Evolutionary conservation across 2,797 vertebrate species (phyloP).

Genomic region (Lates japonicus): DNA sequence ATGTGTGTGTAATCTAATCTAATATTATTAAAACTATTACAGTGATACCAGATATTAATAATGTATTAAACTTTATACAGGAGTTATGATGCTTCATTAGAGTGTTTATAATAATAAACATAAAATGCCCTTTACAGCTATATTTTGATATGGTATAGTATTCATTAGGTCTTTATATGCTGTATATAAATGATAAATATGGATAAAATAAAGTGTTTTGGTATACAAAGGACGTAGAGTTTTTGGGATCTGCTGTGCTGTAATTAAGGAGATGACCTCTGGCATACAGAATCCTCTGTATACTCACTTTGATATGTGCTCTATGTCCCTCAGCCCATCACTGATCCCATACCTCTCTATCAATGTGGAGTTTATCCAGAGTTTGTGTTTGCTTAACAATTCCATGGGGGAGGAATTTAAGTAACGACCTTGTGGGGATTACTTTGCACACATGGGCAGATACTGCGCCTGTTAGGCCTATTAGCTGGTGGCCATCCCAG

Average conservation of each 20-base stretch:
- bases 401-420: conserved; percentile 74
- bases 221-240: neutral
- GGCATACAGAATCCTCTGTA: conserved; percentile 60
- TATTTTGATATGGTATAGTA: neutral
- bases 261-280: conserved; percentile 42
- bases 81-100: neutral
- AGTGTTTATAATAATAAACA: neutral
- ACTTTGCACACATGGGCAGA: conserved; percentile 78
- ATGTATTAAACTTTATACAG: too few species aligned
- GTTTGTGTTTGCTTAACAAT: conserved; percentile 75
- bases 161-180: neutral
- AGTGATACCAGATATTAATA: neutral
- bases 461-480: conserved; percentile 67
- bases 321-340: conserved; percentile 51
- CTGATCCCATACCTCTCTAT: conserved; percentile 58
- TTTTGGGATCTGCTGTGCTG: neutral
- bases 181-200: neutral
- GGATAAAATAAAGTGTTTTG: conserved; percentile 1
- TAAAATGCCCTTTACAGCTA: neutral
- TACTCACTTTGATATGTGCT: conserved; percentile 23
- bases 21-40: neutral
- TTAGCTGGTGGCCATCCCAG: conserved; percentile 68
- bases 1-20: neutral
- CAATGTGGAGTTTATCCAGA: conserved; percentile 78
- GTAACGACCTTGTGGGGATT: conserved; percentile 80